Conservation (phyloP, 2,888 invertebrate species). For the Agrochola litura region DNA sequence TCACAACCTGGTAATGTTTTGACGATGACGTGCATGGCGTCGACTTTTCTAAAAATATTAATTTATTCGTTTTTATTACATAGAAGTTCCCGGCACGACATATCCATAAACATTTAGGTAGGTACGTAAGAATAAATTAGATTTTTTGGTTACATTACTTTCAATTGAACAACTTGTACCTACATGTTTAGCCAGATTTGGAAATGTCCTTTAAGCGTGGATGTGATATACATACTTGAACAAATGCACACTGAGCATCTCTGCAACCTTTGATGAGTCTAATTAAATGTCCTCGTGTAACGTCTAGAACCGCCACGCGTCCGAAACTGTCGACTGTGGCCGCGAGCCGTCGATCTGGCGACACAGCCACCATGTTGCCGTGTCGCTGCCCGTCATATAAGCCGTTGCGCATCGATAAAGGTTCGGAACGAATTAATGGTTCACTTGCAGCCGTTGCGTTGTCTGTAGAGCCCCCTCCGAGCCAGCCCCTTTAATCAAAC, state of each 20-base stretch:
- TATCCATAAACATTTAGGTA: not conserved
- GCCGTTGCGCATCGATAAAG: slow-evolving; percentile 95
- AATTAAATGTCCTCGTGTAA: slow-evolving; percentile 94
- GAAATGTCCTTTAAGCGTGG: not conserved
- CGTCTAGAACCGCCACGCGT: slow-evolving; percentile 96
- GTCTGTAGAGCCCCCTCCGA: slow-evolving; percentile 81
- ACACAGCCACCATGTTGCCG: slow-evolving; percentile 93
- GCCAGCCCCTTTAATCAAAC: slow-evolving; percentile 83
- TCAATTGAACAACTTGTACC: not conserved
- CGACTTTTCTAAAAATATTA: not conserved
- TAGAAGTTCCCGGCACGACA: not conserved
- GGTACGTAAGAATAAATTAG: not conserved
- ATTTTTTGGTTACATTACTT: not conserved
- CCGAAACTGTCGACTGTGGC: slow-evolving; percentile 96
- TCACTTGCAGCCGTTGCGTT: slow-evolving; percentile 78
- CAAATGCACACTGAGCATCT: slow-evolving; percentile 98
- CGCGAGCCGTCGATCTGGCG: slow-evolving; percentile 95
- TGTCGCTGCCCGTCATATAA: slow-evolving; percentile 95
- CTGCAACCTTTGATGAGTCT: slow-evolving; percentile 99
- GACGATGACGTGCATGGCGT: no score
- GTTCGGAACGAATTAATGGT: slow-evolving; percentile 92
- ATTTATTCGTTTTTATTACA: not conserved
- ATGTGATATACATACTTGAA: slow-evolving; percentile 91
- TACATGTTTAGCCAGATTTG: not conserved
- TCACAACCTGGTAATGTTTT: no score